Evolutionary conservation across 2,888 invertebrate genomes (phyloP).

Genomic region (Margaritifera margaritifera): DNA sequence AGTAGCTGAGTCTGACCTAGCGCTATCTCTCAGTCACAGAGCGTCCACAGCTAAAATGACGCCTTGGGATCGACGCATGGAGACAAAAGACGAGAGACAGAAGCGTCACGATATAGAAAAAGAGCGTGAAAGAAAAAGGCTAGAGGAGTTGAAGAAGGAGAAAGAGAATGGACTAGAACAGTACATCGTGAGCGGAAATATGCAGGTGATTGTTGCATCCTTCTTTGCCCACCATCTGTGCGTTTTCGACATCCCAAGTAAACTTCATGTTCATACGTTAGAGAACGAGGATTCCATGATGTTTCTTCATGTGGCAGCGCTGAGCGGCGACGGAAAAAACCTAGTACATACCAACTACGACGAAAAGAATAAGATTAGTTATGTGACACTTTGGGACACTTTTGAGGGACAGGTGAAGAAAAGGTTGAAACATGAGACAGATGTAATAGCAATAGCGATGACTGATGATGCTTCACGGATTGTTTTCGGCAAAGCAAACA

Average conservation of each 20-base stretch:
- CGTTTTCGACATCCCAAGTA: constrained; percentile 65
- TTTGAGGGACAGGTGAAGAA: constrained; percentile 57
- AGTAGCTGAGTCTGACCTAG: constrained; percentile 30
- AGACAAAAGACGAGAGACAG: constrained; percentile 53
- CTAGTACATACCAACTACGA: constrained; percentile 70
- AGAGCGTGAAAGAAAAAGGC: constrained; percentile 49
- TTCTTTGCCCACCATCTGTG: constrained; percentile 70
- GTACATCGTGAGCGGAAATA: constrained; percentile 66
- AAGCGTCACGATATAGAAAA: constrained; percentile 52
- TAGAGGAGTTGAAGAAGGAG: constrained; percentile 61
- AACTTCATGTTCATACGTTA: constrained; percentile 61
- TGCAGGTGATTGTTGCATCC: constrained; percentile 65
- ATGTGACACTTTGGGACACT: constrained; percentile 70
- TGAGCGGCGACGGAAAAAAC: constrained; percentile 62
- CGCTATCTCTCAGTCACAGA: constrained; percentile 31
- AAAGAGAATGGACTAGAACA: constrained; percentile 68
- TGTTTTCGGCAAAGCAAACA: constrained; percentile 64
- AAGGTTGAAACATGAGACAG: constrained; percentile 64
- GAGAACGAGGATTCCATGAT: constrained; percentile 67
- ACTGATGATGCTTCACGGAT: constrained; percentile 61
- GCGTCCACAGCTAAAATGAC: constrained; percentile 59
- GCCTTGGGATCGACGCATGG: constrained; percentile 67
- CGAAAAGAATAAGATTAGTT: constrained; percentile 66
- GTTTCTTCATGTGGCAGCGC: constrained; percentile 63
- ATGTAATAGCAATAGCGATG: constrained; percentile 67